phyloP scores from a whole-genome alignment of 2,797 vertebrate genomes.

The Eulemur rubriventer region DNA sequence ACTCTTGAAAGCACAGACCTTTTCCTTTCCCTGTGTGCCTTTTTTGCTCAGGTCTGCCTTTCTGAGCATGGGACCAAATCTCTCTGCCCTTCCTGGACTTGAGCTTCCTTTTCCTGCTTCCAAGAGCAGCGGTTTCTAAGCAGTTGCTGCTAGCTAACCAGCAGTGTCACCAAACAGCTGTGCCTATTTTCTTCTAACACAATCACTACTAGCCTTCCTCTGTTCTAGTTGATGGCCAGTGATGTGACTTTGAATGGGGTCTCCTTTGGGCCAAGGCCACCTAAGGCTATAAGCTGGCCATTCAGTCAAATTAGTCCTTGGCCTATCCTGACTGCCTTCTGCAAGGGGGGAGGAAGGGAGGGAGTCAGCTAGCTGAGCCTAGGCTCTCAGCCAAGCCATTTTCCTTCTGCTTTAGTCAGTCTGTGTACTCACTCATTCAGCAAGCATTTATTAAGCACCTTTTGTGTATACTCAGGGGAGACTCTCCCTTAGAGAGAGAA shows the following conservation, averaged over 20 bases:
- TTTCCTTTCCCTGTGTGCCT: neutral
- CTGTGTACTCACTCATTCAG: slow-evolving; percentile 15
- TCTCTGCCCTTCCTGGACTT: neutral
- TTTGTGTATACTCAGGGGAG: slow-evolving; percentile 50
- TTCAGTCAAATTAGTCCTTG: slow-evolving; percentile 34
- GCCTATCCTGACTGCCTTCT: slow-evolving; percentile 50
- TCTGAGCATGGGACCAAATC: neutral
- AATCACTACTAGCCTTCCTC: slow-evolving; percentile 9
- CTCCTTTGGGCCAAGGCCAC: slow-evolving; percentile 48
- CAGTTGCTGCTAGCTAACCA: slow-evolving; percentile 48
- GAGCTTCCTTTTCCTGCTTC: slow-evolving; percentile 51
- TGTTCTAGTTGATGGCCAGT: neutral
- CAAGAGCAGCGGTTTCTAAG: slow-evolving; percentile 42
- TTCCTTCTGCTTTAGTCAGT: slow-evolving; percentile 25
- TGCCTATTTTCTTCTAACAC: slow-evolving; percentile 6
- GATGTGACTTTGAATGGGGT: slow-evolving; percentile 49
- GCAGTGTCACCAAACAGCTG: slow-evolving; percentile 15
- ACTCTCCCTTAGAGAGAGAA: slow-evolving; percentile 17
- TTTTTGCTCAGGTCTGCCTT: neutral
- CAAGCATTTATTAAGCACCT: slow-evolving; percentile 63
- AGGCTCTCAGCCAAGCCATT: slow-evolving; percentile 56
- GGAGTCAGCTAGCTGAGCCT: slow-evolving; percentile 22
- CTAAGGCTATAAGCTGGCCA: slow-evolving; percentile 53
- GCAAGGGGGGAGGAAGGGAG: neutral
- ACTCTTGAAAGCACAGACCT: neutral